phyloP scores from a whole-genome alignment of 2,888 invertebrate species.

The Ennomos fuscantarius region DNA sequence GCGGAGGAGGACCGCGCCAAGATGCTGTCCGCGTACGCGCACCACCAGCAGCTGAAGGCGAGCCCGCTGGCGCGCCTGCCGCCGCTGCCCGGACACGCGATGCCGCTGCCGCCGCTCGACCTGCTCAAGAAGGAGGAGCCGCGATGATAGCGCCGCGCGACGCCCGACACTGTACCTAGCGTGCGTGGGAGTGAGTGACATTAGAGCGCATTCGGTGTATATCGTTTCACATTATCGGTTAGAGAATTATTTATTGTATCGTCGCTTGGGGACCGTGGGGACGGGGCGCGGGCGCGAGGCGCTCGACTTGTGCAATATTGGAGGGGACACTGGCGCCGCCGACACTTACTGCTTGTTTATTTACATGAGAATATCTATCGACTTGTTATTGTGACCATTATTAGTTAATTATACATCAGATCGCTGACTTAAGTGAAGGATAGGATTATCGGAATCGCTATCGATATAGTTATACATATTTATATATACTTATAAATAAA shows the following conservation, averaged over 20 bases:
- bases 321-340: constrained; percentile 65
- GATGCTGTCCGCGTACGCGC: constrained; percentile 89
- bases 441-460: constrained; percentile 80
- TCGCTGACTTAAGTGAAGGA: constrained; percentile 77
- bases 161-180: constrained; percentile 55
- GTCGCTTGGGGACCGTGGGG: constrained; percentile 64
- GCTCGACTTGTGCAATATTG: constrained; percentile 75
- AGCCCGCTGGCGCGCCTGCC: constrained; percentile 74
- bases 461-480: constrained; percentile 82
- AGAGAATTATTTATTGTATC: constrained; percentile 81
- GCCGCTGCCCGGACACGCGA: constrained; percentile 34
- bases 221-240: constrained; percentile 75
- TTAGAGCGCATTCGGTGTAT: constrained; percentile 63
- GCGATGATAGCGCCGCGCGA: constrained; percentile 78
- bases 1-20: constrained; percentile 93
- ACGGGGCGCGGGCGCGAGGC: constrained; percentile 64
- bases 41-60: constrained; percentile 84
- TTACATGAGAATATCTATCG: constrained; percentile 83
- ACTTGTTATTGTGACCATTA: constrained; percentile 84
- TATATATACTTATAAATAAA: constrained; percentile 85
- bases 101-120: constrained; percentile 81
- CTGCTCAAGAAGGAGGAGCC: constrained; percentile 86
- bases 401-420: constrained; percentile 85
- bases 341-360: constrained; percentile 82
- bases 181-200: constrained; percentile 61